Percentiles rank a stretch among this genome's conserved stretches.
These are phyloP conservation scores for Eumerus sabulonum DNA, from an alignment of 2,888 invertebrate species.

Conservation along the genomic window DNA sequence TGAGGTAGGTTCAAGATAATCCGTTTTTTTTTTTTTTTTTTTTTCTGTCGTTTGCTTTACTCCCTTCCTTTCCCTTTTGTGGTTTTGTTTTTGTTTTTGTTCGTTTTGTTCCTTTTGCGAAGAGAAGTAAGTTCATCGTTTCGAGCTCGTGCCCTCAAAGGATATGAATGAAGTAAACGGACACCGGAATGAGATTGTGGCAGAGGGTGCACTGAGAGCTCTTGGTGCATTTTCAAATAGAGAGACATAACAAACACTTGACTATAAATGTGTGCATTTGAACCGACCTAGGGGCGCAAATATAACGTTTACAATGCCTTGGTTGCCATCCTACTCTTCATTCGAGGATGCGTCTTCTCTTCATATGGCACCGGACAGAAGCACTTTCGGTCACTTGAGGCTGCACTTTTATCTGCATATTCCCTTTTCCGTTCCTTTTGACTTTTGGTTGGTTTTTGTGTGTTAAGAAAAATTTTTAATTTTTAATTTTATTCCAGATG, in stretches of 20 bases:
- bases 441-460: slow-evolving; percentile 6
- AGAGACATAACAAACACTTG: slow-evolving; percentile 19
- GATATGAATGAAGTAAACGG: slow-evolving; percentile 24
- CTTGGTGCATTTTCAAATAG: slow-evolving; percentile 20
- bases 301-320: slow-evolving; percentile 51
- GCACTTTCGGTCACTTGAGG: no score
- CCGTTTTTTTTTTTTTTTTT: slow-evolving; percentile 1
- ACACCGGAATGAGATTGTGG: background rate
- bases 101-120: slow-evolving; percentile 22
- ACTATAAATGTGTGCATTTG: slow-evolving; percentile 13
- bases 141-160: slow-evolving; percentile 41
- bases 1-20: slow-evolving; percentile 76
- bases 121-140: slow-evolving; percentile 29
- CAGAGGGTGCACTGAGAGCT: no score
- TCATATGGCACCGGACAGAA: no score
- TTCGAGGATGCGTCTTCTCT: background rate
- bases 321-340: background rate
- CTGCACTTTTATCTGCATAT: background rate
- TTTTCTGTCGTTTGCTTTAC: background rate
- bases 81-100: slow-evolving; percentile 27
- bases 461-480: slow-evolving; percentile 25
- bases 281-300: slow-evolving; percentile 35
- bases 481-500: slow-evolving; percentile 78
- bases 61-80: slow-evolving; percentile 9
- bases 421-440: slow-evolving; percentile 3